phyloP scores from a whole-genome alignment of 2,888 invertebrate genomes.

The Corythucha ciliata region DNA sequence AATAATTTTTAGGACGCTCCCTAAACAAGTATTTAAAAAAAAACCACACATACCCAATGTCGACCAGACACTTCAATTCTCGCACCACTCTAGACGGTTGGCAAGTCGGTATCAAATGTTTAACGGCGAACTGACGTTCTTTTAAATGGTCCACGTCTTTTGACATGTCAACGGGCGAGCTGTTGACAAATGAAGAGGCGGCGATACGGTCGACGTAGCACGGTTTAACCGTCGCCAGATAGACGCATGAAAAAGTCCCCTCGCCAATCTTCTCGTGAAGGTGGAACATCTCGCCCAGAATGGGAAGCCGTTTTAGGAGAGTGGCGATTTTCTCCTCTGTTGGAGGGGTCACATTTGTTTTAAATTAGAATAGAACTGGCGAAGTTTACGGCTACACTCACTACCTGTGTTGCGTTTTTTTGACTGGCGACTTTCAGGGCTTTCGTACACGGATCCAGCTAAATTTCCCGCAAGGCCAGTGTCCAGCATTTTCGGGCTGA shows the following conservation, averaged over 20 bases:
- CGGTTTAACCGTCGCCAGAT: slow-evolving; percentile 58
- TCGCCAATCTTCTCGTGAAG: slow-evolving; percentile 65
- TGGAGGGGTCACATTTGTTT: not conserved
- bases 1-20: no score
- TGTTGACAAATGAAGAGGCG: no score
- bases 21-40: no score
- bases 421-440: not conserved
- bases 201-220: no score
- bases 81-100: slow-evolving; percentile 71
- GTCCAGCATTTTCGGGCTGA: no score
- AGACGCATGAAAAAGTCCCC: slow-evolving; percentile 83
- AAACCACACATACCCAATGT: slow-evolving; percentile 61
- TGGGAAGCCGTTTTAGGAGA: slow-evolving; percentile 49
- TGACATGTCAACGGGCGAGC: no score
- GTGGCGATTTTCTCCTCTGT: slow-evolving; percentile 40
- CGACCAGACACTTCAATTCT: slow-evolving; percentile 67
- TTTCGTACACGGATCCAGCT: no score
- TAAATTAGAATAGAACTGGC: not conserved
- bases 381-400: not conserved
- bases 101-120: slow-evolving; percentile 78
- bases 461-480: no score
- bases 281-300: slow-evolving; percentile 53
- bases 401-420: not conserved
- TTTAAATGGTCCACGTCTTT: slow-evolving; percentile 41
- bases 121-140: slow-evolving; percentile 63